Conservation (phyloP, 2,113 vertebrate species). For the Fulica atra region DNA sequence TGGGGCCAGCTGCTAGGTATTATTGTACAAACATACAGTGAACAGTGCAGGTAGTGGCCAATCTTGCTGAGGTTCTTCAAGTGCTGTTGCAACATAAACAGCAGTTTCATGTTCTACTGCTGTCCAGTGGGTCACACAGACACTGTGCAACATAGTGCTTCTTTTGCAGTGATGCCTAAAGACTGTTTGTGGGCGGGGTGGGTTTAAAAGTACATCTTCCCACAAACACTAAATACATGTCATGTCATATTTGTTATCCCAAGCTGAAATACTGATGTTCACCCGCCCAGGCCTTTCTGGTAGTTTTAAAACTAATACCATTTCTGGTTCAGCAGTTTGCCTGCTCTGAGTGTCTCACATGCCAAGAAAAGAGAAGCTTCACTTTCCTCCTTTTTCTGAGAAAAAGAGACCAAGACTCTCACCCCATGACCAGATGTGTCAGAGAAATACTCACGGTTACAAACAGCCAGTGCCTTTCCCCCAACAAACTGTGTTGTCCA, state of each 20-base stretch:
- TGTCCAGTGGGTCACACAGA: background rate
- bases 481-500: conserved; percentile 71
- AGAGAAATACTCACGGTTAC: conserved; percentile 65
- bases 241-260: background rate
- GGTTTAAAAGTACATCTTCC: background rate
- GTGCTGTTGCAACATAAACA: background rate
- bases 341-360: background rate
- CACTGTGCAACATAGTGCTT: rapidly evolving
- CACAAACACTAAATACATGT: background rate
- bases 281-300: background rate
- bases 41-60: background rate
- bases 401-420: rapidly evolving
- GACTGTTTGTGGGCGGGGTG: no score
- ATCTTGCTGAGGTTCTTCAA: background rate
- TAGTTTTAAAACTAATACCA: background rate
- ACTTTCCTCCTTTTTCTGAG: background rate
- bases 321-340: background rate
- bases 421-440: rapidly evolving
- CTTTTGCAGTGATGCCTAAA: background rate
- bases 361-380: background rate
- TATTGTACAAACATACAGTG: no score
- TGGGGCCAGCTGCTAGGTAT: background rate
- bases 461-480: conserved; percentile 71
- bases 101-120: background rate
- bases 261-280: background rate